Base-by-base conservation (phyloP, 2,797 vertebrate genomes). In the Ispidina picta region DNA sequence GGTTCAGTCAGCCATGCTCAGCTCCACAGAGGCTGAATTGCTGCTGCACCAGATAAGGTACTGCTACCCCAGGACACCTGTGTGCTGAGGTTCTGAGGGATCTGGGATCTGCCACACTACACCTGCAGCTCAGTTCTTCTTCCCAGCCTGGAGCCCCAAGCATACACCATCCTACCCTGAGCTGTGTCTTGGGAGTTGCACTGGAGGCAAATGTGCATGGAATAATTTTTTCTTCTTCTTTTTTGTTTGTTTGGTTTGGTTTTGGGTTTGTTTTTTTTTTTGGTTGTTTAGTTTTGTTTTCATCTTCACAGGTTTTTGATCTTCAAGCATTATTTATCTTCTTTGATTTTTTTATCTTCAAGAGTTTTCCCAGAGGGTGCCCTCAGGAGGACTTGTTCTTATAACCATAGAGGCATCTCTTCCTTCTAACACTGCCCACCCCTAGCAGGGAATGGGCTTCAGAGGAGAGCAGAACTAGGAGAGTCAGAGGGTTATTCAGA, bases 181-280 rank as follows among this genome's bases (percentile, higher is more conserved):
- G 16, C 29, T 55, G 15, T 33, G 11, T 33, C 31, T 8, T 21
- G 25, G 44, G 15, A 60, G 8, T 31, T 26, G 46, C 33, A 10
- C 12, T 12, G n/a, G 56, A 69, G 35, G 23, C 6, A 71, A 66
- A 75, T 6, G 12, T 46, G 9, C 18, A 9, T 3, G 11, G 59
- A 5, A 0, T 0, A 46, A 8, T 17, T 29, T 63, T 31, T 44
- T 31, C 9, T 21, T 64, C 14, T 8, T 35, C 1, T 15, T 23
- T 6, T 11, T 2, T 25, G 52, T 62, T 39, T 39, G 14, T 15
- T 39, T 39, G 37, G 37, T 37, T 37, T 37, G 37, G 37, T 37
- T 15, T 39, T 37, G 37, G 13, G 37, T 14, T 39, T 17, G 26
- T 63, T 23, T 7, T 17, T 29, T 63, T 23, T 7, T 11, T 2